phyloP scores from a whole-genome alignment of 2,797 vertebrate genomes.

The Paguma larvata region DNA sequence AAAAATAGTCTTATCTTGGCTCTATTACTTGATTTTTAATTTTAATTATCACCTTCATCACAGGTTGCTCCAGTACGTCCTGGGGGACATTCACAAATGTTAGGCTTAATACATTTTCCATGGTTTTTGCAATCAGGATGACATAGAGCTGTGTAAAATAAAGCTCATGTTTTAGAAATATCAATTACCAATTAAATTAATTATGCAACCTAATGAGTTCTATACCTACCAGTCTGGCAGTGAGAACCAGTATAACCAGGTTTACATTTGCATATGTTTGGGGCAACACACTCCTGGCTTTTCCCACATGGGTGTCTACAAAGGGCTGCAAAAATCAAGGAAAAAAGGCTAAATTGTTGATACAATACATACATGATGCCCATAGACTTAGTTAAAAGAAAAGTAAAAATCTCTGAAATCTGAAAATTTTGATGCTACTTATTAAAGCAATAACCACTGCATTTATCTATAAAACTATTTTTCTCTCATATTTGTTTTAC shows the following conservation, averaged over 20 bases:
- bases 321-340: slow-evolving; percentile 88
- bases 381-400: background rate
- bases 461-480: background rate
- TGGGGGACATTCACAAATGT: slow-evolving; percentile 91
- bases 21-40: background rate
- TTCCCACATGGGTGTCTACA: slow-evolving; percentile 93
- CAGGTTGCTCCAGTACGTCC: slow-evolving; percentile 92
- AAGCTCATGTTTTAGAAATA: slow-evolving; percentile 69
- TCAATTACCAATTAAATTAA: slow-evolving; percentile 48
- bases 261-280: slow-evolving; percentile 94
- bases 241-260: slow-evolving; percentile 93
- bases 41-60: slow-evolving; percentile 91
- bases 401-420: background rate
- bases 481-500: background rate
- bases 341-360: background rate
- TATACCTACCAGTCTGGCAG: slow-evolving; percentile 93
- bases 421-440: background rate
- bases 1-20: background rate
- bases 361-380: background rate
- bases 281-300: slow-evolving; percentile 93
- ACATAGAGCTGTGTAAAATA: slow-evolving; percentile 92
- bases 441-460: background rate
- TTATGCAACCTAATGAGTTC: slow-evolving; percentile 49
- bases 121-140: slow-evolving; percentile 94
- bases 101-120: slow-evolving; percentile 93